Conservation (phyloP, 1,140 invertebrate genomes). For the Planococcus citri region DNA sequence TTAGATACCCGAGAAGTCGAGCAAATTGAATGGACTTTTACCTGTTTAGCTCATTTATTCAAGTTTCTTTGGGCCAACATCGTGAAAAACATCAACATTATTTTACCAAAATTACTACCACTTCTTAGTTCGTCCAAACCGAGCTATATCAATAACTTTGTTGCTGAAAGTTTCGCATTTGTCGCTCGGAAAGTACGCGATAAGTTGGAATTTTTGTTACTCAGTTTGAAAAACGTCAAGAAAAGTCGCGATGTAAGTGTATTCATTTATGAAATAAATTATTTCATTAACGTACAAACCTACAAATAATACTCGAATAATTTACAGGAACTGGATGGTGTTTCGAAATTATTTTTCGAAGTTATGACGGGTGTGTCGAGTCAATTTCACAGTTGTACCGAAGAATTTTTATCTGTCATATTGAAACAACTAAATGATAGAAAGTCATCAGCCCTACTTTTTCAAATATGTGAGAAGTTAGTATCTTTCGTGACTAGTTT, state of each 20-base stretch:
- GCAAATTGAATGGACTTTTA: conserved; percentile 66
- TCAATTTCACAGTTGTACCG: conserved; percentile 68
- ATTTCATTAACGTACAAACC: too few relatives aligned
- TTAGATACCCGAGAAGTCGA: conserved; percentile 66
- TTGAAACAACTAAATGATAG: conserved; percentile 44
- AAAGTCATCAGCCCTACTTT: conserved; percentile 41
- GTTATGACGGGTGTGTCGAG: conserved; percentile 62
- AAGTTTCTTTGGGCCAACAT: conserved; percentile 74
- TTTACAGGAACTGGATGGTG: conserved; percentile 50
- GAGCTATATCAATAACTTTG: conserved; percentile 77
- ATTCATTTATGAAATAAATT: neutral
- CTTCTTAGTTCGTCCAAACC: conserved; percentile 55
- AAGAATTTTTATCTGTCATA: conserved; percentile 47
- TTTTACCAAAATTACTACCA: conserved; percentile 61
- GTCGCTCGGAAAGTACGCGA: conserved; percentile 76
- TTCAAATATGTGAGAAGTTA: conserved; percentile 47
- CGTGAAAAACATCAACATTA: conserved; percentile 59
- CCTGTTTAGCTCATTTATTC: conserved; percentile 74
- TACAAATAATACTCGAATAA: neutral
- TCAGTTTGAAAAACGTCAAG: conserved; percentile 53
- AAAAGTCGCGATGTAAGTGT: conserved; percentile 49
- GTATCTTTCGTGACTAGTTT: conserved; percentile 42
- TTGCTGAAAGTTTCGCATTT: conserved; percentile 88
- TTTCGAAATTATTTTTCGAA: conserved; percentile 74
- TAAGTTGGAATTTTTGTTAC: conserved; percentile 55